Evolutionary conservation across 1,140 invertebrate species (phyloP).

Genomic region (Ceratitis capitata): DNA sequence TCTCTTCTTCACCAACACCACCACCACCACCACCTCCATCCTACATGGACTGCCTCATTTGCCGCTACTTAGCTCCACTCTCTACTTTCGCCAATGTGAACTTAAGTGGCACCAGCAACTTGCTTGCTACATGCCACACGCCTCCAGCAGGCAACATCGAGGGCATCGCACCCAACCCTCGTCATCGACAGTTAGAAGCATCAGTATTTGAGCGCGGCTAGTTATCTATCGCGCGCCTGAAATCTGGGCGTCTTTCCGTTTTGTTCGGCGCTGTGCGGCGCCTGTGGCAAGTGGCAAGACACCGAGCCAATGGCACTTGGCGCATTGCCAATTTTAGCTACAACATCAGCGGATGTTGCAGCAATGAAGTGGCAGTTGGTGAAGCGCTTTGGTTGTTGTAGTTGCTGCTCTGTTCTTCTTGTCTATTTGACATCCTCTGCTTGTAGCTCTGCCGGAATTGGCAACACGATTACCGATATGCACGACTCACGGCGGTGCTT

Average conservation of each 20-base stretch:
- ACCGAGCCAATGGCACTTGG: constrained; percentile 25
- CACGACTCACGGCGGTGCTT: background rate
- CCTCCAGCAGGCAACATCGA: background rate
- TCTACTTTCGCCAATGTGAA: background rate
- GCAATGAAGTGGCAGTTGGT: background rate
- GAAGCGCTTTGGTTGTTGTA: no score
- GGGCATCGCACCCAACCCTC: background rate
- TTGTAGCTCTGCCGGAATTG: constrained; percentile 8
- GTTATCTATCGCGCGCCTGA: background rate
- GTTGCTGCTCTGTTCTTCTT: background rate
- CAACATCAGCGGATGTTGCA: constrained; percentile 13
- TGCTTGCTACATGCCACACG: background rate
- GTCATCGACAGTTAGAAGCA: background rate
- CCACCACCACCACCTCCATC: background rate
- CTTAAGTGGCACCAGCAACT: background rate
- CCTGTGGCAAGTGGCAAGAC: constrained; percentile 12
- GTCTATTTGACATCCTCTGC: constrained; percentile 34
- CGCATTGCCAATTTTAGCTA: constrained; percentile 25
- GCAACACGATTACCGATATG: constrained; percentile 36
- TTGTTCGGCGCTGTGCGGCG: background rate
- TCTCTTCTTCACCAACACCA: background rate
- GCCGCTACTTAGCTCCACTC: constrained; percentile 5
- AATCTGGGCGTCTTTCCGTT: background rate
- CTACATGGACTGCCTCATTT: background rate
- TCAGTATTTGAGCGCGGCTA: background rate